These are phyloP conservation scores for Drosophila repleta DNA, from an alignment of 1,140 invertebrate species.

Conservation along the genomic window DNA sequence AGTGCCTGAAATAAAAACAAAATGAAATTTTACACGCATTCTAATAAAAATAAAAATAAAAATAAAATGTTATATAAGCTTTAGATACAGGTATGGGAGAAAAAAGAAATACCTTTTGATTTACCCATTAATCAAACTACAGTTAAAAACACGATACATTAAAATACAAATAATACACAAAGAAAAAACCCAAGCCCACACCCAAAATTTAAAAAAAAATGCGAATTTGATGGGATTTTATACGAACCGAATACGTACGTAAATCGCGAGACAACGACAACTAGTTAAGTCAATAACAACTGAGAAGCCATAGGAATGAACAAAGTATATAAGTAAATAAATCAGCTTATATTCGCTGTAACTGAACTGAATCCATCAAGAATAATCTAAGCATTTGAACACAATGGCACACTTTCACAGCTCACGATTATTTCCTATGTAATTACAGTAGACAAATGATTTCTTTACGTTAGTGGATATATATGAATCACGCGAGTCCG, in stretches of 20 bases:
- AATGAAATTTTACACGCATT: too few relatives aligned
- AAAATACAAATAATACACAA: neutral
- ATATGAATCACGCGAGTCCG: conserved; percentile 31
- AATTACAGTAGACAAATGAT: conserved; percentile 10
- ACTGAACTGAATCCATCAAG: conserved; percentile 1
- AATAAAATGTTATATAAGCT: too few relatives aligned
- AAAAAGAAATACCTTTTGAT: neutral
- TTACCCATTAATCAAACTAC: conserved; percentile 18
- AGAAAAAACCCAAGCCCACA: neutral
- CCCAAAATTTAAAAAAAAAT: conserved; percentile 7
- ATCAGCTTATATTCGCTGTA: neutral
- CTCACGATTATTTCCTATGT: conserved; percentile 1
- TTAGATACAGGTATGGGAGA: too few relatives aligned
- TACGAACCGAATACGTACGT: conserved; percentile 3
- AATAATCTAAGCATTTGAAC: conserved; percentile 12
- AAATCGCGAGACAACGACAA: conserved; percentile 38
- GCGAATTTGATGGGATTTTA: conserved; percentile 8
- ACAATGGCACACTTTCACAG: conserved; percentile 33
- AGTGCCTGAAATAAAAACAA: too few relatives aligned
- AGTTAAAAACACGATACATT: neutral
- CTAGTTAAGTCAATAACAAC: conserved; percentile 40
- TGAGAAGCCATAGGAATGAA: conserved; percentile 25
- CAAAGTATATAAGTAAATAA: neutral
- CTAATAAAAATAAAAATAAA: too few relatives aligned
- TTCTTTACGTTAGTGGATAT: conserved; percentile 24